Evolutionary conservation across 2,113 vertebrate species (phyloP).

Genomic region (Pagrus major): DNA sequence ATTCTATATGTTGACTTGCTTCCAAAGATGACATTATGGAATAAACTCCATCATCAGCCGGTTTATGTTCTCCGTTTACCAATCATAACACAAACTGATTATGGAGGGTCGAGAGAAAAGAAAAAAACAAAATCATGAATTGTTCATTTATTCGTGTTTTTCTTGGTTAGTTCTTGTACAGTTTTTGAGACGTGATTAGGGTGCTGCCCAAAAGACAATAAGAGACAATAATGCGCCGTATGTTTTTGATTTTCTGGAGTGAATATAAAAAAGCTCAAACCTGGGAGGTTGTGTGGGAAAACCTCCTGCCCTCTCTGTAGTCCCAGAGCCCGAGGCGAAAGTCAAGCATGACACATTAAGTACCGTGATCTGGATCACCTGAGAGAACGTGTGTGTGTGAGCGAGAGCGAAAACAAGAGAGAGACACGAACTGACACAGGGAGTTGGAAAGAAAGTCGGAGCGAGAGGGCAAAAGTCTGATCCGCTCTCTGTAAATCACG

Average conservation of each 20-base stretch:
- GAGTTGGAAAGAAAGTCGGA: slow-evolving; percentile 5
- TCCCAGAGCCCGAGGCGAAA: slow-evolving; percentile 25
- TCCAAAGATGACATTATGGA: not conserved
- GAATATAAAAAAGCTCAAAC: slow-evolving; percentile 12
- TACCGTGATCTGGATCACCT: slow-evolving; percentile 59
- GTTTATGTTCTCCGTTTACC: slow-evolving; percentile 7
- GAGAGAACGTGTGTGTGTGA: slow-evolving; percentile 24
- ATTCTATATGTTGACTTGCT: not conserved
- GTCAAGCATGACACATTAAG: slow-evolving; percentile 59
- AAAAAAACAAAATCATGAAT: not conserved
- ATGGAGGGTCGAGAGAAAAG: slow-evolving; percentile 1
- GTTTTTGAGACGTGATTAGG: not conserved
- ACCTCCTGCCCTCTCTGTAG: slow-evolving; percentile 19
- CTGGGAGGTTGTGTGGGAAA: slow-evolving; percentile 31
- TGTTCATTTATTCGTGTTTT: not conserved
- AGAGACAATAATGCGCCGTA: not conserved
- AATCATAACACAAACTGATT: slow-evolving; percentile 8
- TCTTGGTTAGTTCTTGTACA: not conserved
- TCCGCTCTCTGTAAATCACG: slow-evolving; percentile 46
- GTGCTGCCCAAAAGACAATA: not conserved
- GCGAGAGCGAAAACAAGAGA: not conserved
- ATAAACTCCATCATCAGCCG: slow-evolving; percentile 2
- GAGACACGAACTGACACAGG: slow-evolving; percentile 6
- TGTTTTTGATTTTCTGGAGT: slow-evolving; percentile 10
- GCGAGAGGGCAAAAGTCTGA: slow-evolving; percentile 38